These are phyloP conservation scores for Silurus glanis DNA, from an alignment of 2,113 vertebrate species.

Conservation along the genomic window DNA sequence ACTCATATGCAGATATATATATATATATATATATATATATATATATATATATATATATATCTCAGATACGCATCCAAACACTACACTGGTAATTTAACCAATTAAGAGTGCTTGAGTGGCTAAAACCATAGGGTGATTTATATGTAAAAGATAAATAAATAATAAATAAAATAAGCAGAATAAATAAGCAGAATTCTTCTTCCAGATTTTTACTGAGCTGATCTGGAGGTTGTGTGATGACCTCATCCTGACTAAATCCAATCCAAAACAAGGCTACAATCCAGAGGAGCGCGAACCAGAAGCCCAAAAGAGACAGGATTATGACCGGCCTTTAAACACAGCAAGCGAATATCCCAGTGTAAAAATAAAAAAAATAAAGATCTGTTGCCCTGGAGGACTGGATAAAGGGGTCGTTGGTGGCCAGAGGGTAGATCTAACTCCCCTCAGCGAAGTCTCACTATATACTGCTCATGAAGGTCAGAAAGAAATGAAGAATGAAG, in stretches of 20 bases:
- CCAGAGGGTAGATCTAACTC: not conserved
- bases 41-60: too few relatives aligned
- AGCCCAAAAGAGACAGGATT: not conserved
- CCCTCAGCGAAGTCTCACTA: not conserved
- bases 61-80: too few relatives aligned
- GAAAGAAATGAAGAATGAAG: not conserved
- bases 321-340: constrained; percentile 6
- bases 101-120: too few relatives aligned
- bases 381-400: not conserved
- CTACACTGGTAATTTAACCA: too few relatives aligned
- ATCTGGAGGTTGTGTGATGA: not conserved
- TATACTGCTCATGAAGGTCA: not conserved
- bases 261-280: not conserved
- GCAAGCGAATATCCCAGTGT: not conserved
- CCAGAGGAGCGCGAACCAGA: not conserved
- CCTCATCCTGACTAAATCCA: not conserved
- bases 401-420: not conserved
- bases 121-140: too few relatives aligned
- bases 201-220: too few relatives aligned
- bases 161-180: too few relatives aligned
- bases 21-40: too few relatives aligned
- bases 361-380: not conserved
- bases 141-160: too few relatives aligned
- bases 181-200: too few relatives aligned
- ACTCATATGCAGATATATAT: too few relatives aligned